Base-by-base conservation (phyloP, 2,888 invertebrate species). In the Synanthedon vespiformis region DNA sequence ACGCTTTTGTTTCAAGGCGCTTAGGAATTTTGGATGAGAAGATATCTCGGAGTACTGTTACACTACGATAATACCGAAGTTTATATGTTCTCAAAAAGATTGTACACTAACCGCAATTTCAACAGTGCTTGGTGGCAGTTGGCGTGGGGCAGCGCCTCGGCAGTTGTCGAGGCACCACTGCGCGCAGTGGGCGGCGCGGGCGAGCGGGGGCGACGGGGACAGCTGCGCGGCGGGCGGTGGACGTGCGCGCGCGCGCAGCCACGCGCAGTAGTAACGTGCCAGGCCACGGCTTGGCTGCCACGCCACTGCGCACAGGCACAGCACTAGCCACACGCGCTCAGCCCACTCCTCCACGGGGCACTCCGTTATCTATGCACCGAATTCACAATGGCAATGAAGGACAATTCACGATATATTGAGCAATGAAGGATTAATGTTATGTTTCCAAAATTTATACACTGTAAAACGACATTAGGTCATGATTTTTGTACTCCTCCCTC, bases 141-240 rank as follows among this genome's bases (percentile, higher is more conserved):
- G 92, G 47, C 97, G 79, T 1, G 94, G 93, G 75, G 95, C 93
- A 4, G 93, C 94, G 58, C 95, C 95, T 59, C 95, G 92, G 64
- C 97, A 95, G 85, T 97, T 97, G 70, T 96, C 96, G 52, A 96
- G 89, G 72, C 97, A 97, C 95, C 96, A 97, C 77, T 96, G 95
- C 10, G 96, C 96, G 71, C 96, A 96, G 75, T 96, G 96, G n/a
- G 81, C 78, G 49, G 82, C 72, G 34, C 86, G 66, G n/a, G 57
- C 57, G 1, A 77, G 72, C n/a, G 69, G 58, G 11, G 67, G 57
- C 40, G 64, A 60, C 12, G 59, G 53, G 51, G 56, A 53, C 10
- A 40, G 54, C 58, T 40, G 51, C 59, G 53, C 50, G 16, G 44
- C 12, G 54, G 60, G 50, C 12, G 59, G 54, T 68, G 59, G 54